A percentile compares a stretch with the other conserved stretches of the same genome.
Conservation (phyloP, 2,797 vertebrate genomes). For the Acanthopagrus latus region DNA sequence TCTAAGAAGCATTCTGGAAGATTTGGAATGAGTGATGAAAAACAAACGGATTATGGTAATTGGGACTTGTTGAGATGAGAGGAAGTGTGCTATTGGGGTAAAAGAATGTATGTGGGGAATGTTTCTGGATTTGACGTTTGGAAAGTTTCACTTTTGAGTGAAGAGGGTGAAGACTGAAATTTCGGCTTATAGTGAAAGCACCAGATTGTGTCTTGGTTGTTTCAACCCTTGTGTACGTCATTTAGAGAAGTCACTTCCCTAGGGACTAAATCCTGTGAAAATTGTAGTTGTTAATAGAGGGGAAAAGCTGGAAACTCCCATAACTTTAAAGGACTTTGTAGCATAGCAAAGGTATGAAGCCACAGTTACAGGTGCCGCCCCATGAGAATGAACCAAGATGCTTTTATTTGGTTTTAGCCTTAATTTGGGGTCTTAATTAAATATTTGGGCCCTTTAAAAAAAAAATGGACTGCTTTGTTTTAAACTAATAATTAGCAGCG, state of each 20-base stretch:
- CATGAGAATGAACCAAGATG: slow-evolving; percentile 56
- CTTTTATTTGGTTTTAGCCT: slow-evolving; percentile 76
- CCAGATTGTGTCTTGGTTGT: slow-evolving; percentile 73
- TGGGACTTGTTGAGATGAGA: slow-evolving; percentile 14
- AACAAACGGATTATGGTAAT: not conserved
- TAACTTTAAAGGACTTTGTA: slow-evolving; percentile 58
- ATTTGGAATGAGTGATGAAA: slow-evolving; percentile 14
- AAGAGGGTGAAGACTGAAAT: slow-evolving; percentile 79
- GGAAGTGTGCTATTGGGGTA: slow-evolving; percentile 15
- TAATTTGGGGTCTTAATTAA: slow-evolving; percentile 70
- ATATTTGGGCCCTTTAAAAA: slow-evolving; percentile 15
- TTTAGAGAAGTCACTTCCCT: slow-evolving; percentile 51
- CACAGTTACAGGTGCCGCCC: slow-evolving; percentile 60
- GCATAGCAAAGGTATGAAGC: slow-evolving; percentile 51
- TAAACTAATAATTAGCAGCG: slow-evolving; percentile 32
- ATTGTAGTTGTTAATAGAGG: slow-evolving; percentile 40
- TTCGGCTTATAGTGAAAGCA: slow-evolving; percentile 79
- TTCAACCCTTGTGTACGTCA: slow-evolving; percentile 68
- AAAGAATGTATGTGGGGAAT: slow-evolving; percentile 46
- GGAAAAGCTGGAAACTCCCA: slow-evolving; percentile 50
- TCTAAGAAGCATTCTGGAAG: slow-evolving; percentile 31
- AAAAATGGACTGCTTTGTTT: slow-evolving; percentile 54
- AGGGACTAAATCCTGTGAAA: slow-evolving; percentile 44
- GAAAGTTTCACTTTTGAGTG: slow-evolving; percentile 60
- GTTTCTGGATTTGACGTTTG: slow-evolving; percentile 47